These are phyloP conservation scores for Drosophila barbarae DNA, from an alignment of 2,888 invertebrate species.

Conservation along the genomic window DNA sequence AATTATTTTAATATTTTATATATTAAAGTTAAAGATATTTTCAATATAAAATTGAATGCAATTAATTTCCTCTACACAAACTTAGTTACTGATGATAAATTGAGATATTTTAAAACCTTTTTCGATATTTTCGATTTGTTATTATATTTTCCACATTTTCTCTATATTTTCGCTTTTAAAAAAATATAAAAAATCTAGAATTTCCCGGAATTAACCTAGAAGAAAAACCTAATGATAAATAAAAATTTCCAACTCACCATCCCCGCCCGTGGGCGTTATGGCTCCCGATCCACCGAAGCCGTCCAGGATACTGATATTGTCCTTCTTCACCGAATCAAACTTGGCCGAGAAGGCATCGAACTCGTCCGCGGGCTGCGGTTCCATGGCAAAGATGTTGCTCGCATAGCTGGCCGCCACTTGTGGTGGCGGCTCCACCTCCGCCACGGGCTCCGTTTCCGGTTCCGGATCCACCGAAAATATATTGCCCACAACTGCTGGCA, in stretches of 20 bases:
- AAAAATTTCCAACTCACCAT: slow-evolving; percentile 67
- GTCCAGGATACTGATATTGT: slow-evolving; percentile 77
- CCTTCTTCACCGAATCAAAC: slow-evolving; percentile 85
- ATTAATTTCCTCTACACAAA: no score
- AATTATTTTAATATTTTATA: no score
- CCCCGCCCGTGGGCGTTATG: slow-evolving; percentile 75
- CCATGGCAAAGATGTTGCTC: slow-evolving; percentile 75
- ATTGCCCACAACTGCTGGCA: slow-evolving; percentile 55
- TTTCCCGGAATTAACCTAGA: neutral
- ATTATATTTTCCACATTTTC: no score
- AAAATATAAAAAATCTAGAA: neutral
- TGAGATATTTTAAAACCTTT: neutral
- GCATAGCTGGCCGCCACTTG: slow-evolving; percentile 33
- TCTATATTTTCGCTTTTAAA: neutral
- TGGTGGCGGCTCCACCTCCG: slow-evolving; percentile 35
- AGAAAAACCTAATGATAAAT: neutral
- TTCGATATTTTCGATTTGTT: neutral
- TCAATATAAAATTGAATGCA: no score
- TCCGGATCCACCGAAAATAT: slow-evolving; percentile 64
- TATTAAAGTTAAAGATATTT: no score
- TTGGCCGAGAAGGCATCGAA: slow-evolving; percentile 95
- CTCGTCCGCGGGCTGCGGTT: slow-evolving; percentile 82
- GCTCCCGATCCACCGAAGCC: slow-evolving; percentile 78
- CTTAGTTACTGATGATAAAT: neutral
- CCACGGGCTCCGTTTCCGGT: slow-evolving; percentile 43